Base-by-base conservation (phyloP, 1,140 invertebrate species). In the Sogatella furcifera region DNA sequence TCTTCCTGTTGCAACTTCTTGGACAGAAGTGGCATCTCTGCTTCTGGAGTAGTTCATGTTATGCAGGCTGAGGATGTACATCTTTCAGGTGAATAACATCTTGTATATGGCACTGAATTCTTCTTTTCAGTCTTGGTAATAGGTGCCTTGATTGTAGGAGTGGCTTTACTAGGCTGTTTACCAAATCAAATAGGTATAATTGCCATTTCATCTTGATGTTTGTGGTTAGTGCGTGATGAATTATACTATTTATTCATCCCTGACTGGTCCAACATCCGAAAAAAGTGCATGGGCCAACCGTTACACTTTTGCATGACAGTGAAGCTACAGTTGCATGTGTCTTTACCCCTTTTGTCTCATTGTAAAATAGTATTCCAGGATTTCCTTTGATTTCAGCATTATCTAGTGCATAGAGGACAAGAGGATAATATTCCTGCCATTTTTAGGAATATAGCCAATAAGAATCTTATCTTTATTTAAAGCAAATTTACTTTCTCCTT, bases 1-100 rank as follows among this genome's bases (percentile, higher is more conserved):
- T 59, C 46, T 59, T 59, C 24, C 28, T 59, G 44, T 59, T 44
- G n/a, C 28, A 11, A 17, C 15, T 59, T 22, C 57, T 52, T 21
- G 43, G 21, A 34, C 57, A 59, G n/a, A 59, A 52, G 17, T 22
- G 8, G 44, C 57, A 59, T 59, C 46, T 59, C 19, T 46, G 5
- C 13, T 46, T 46, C 19, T 13, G n/a, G n/a, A 15, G 4, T 15
- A 13, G 44, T 46, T 46, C 44, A 15, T 46, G n/a, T 13, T n/a
- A 4, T n/a, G n/a, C 44, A 15, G n/a, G n/a, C n/a, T 46, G 44
- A 46, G 44, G n/a, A n/a, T 15, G 44, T 46, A 15, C 44, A 46
- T 46, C 31, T 46, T 46, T 6, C 13, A 19, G 44, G n/a, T 46
- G n/a, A 13, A 46, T 5, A 46, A 46, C n/a, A 15, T 19, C 13